Evolutionary conservation across 2,113 vertebrate species (phyloP), one percentile per base, ranked within the genome.

Genomic region (Sinocyclocheilus grahami): DNA sequence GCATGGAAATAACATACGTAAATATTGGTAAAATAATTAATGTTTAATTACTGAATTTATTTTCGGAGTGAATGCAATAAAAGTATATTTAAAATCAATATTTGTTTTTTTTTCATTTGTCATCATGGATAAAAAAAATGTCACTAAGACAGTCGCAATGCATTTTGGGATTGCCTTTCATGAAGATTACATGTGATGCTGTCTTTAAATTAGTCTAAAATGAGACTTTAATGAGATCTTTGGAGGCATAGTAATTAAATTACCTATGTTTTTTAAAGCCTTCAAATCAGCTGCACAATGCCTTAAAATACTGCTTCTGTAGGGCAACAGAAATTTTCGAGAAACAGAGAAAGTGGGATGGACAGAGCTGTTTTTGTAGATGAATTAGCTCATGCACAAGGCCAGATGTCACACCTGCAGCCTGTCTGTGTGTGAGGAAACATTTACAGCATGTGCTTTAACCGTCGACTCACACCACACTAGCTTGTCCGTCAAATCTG

Each of bases 331-430:
- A 48, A n/a, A 5, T 11, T n/a, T 74, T 13, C 2, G 18, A 24
- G 14, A n/a, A 55, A 51, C 48, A 14, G 48, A 51, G 42, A 78
- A 78, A 55, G 27, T 24, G 7, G 13, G 55, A 80, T 83, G 69
- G 20, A 39, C 13, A 42, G 3, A 42, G 6, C 12, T 51, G 42
- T 58, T n/a, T 12, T 27, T 76, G 60, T 39, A 14, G 18, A 37
- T 16, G 75, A 37, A 78, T 53, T 53, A 69, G 84, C 65, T 78
- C 16, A 39, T 53, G 53, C 30, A 69, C 65, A 27, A 53, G 27
- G 16, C 63, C 63, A 83, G 16, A 71, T 69, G 42, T 53, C 65
- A 67, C 65, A 20, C 27, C 80, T 87, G 80, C 48, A 67, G 62
- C 24, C 58, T 82, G 37, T 30, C 16, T 33, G 51, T 51, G 82